Conservation (phyloP, 2,797 vertebrate genomes). For the Leptoclinus maculatus region DNA sequence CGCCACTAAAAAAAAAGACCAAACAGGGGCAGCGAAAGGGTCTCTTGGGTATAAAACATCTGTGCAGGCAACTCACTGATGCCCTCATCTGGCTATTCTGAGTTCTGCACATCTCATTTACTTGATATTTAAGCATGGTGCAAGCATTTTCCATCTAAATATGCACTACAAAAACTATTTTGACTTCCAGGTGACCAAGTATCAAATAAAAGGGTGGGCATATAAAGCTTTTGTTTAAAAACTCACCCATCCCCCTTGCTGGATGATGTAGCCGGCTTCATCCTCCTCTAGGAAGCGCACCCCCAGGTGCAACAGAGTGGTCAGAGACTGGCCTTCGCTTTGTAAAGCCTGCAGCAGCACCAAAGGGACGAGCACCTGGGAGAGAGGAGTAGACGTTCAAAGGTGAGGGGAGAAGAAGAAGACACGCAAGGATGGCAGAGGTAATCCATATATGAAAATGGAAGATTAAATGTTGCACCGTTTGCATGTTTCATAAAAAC, state of each 20-base stretch:
- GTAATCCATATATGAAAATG: not conserved
- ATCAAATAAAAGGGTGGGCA: not conserved
- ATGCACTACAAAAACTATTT: not conserved
- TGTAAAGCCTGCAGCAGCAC: slow-evolving; percentile 89
- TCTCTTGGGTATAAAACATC: not conserved
- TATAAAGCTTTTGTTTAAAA: not conserved
- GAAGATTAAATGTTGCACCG: not conserved
- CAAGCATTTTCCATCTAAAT: not conserved
- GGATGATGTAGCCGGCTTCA: slow-evolving; percentile 88
- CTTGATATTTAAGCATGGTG: not conserved
- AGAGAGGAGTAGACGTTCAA: not conserved
- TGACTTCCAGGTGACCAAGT: not conserved
- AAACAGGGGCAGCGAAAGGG: not conserved
- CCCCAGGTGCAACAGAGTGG: slow-evolving; percentile 85
- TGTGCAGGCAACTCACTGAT: slow-evolving; percentile 38
- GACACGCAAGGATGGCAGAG: not conserved
- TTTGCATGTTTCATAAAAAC: not conserved
- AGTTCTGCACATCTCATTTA: not conserved
- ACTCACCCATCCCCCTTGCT: slow-evolving; percentile 97
- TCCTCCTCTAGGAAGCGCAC: slow-evolving; percentile 90
- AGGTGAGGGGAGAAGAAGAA: not conserved
- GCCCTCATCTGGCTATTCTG: slow-evolving; percentile 60
- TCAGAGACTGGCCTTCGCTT: slow-evolving; percentile 83
- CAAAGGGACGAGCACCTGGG: slow-evolving; percentile 91
- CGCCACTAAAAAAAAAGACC: not conserved